A percentile compares a stretch with the other conserved stretches of the same genome.
Evolutionary conservation across 23 tunicate species (phyloP).

Genomic region (Styela clava): DNA sequence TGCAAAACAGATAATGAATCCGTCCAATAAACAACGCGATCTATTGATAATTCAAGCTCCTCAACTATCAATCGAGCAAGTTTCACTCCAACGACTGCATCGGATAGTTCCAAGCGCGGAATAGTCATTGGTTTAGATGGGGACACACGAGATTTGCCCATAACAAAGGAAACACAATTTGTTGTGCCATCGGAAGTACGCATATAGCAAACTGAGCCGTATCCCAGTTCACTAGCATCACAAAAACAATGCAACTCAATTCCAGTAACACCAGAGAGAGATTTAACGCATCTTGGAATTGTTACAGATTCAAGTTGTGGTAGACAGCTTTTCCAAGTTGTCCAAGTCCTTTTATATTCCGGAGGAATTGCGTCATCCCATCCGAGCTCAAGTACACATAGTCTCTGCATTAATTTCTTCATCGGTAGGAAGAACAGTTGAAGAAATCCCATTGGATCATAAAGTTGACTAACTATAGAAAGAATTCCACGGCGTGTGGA

Average conservation of each 20-base stretch:
- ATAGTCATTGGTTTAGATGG: background rate
- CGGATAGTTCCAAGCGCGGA: background rate
- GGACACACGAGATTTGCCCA: background rate
- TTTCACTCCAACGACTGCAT: background rate
- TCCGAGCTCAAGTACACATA: background rate
- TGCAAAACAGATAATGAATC: background rate
- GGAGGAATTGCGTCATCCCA: background rate
- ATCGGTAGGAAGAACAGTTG: background rate
- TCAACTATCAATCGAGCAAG: background rate
- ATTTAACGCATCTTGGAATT: background rate
- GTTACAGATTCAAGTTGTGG: background rate
- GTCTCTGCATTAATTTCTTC: background rate
- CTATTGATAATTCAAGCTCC: background rate
- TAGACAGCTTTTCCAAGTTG: background rate
- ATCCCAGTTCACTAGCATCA: background rate
- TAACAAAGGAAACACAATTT: background rate
- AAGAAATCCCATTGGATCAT: background rate
- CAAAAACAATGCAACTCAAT: background rate
- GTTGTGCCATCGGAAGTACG: background rate
- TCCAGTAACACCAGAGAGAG: background rate
- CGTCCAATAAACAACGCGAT: background rate
- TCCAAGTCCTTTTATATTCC: background rate
- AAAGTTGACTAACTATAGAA: too few relatives aligned
- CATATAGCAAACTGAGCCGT: background rate
- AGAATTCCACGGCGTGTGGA: slow-evolving; percentile 3